Conservation (phyloP, 2,797 vertebrate genomes). For the Anas flavirostris region DNA sequence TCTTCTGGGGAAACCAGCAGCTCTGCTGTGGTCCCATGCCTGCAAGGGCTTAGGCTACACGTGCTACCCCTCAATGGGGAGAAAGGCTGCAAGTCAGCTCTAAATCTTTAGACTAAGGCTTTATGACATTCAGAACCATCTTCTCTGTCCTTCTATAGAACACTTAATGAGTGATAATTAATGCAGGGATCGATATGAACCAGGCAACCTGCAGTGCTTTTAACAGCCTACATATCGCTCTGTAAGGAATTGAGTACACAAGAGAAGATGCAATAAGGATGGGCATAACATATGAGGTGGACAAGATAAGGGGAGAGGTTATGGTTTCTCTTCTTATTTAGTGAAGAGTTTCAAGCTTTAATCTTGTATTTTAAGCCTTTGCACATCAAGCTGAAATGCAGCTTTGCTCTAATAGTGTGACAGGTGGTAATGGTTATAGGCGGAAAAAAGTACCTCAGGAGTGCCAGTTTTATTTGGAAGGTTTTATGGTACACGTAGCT, state of each 20-base stretch:
- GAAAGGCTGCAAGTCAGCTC: background rate
- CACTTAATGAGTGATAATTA: background rate
- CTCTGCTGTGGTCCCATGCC: background rate
- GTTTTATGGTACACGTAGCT: background rate
- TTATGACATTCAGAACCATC: background rate
- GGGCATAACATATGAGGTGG: background rate
- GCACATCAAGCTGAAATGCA: background rate
- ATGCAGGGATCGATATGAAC: background rate
- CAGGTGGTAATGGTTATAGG: background rate
- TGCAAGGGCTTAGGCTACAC: background rate
- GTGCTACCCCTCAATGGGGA: background rate
- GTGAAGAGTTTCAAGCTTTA: background rate
- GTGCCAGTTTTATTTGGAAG: background rate
- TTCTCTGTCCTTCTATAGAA: background rate
- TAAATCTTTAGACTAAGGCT: background rate
- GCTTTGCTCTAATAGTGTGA: background rate
- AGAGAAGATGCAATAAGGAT: background rate
- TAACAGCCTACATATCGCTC: background rate
- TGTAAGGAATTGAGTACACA: background rate
- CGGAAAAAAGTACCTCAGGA: slow-evolving; percentile 15
- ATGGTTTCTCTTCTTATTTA: background rate
- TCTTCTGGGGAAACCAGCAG: background rate
- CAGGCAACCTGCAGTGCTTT: background rate
- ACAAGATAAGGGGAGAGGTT: background rate
- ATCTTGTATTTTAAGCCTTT: background rate